Evolutionary conservation across 2,113 vertebrate species (phyloP).

Genomic region (Menidia beryllina): DNA sequence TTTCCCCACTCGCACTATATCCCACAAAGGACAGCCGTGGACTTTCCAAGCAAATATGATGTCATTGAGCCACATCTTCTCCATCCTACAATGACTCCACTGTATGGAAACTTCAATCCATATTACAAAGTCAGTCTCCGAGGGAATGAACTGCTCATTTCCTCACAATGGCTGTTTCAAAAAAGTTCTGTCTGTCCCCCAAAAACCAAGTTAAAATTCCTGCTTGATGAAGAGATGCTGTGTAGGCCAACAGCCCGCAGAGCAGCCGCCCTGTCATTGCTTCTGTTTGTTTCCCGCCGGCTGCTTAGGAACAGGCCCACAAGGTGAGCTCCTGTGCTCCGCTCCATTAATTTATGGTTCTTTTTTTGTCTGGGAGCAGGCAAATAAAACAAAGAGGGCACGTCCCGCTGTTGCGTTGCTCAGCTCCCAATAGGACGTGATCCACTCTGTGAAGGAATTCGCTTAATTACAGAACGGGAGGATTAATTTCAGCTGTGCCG

Average conservation of each 20-base stretch:
- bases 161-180: constrained; percentile 42
- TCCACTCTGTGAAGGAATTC: constrained; percentile 29
- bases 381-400: background rate
- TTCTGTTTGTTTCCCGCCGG: constrained; percentile 65
- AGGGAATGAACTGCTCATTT: constrained; percentile 50
- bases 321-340: constrained; percentile 48
- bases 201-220: constrained; percentile 61
- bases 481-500: constrained; percentile 28
- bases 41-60: constrained; percentile 49
- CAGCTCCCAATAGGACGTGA: constrained; percentile 20
- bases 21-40: constrained; percentile 57
- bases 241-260: constrained; percentile 29
- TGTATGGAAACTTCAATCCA: constrained; percentile 50
- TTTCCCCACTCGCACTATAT: constrained; percentile 29
- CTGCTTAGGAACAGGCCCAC: constrained; percentile 68
- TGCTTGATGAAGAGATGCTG: constrained; percentile 61
- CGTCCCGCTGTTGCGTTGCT: background rate
- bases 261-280: constrained; percentile 48
- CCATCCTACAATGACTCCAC: constrained; percentile 48
- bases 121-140: constrained; percentile 31
- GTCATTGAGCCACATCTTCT: constrained; percentile 49
- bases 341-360: constrained; percentile 29
- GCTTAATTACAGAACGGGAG: constrained; percentile 37
- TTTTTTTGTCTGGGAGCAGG: constrained; percentile 2
- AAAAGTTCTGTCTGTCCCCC: constrained; percentile 8